Percentiles rank a stretch among this genome's conserved stretches.
Evolutionary conservation across 1,140 invertebrate genomes (phyloP).

Genomic region (Drosophila parvula): DNA sequence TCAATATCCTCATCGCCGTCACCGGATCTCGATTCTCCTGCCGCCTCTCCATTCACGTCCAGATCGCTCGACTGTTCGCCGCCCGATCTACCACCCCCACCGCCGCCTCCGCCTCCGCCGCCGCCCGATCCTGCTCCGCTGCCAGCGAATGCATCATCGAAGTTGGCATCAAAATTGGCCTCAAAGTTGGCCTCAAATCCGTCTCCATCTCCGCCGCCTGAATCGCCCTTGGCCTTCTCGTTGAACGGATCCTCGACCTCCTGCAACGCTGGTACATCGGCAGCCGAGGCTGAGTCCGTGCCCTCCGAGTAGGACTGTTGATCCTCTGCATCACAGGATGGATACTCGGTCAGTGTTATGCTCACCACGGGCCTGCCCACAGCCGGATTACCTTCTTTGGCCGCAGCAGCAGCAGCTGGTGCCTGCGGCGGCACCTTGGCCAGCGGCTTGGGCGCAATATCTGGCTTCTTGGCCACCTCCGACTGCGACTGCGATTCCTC

Average conservation of each 20-base stretch:
- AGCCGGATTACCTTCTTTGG: slow-evolving; percentile 62
- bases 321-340: slow-evolving; percentile 72
- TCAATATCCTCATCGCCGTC: slow-evolving; percentile 67
- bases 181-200: slow-evolving; percentile 73
- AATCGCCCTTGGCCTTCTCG: slow-evolving; percentile 65
- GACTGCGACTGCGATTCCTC: slow-evolving; percentile 22
- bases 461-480: slow-evolving; percentile 62
- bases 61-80: slow-evolving; percentile 67
- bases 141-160: slow-evolving; percentile 81
- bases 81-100: slow-evolving; percentile 74
- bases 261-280: slow-evolving; percentile 62
- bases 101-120: slow-evolving; percentile 75
- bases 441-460: slow-evolving; percentile 80
- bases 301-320: slow-evolving; percentile 66
- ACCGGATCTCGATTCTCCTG: slow-evolving; percentile 9
- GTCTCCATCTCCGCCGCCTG: slow-evolving; percentile 32
- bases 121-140: slow-evolving; percentile 42
- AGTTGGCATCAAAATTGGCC: slow-evolving; percentile 82
- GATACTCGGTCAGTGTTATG: slow-evolving; percentile 68
- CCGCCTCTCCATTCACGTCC: slow-evolving; percentile 64
- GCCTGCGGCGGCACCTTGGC: slow-evolving; percentile 56
- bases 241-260: slow-evolving; percentile 79
- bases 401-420: slow-evolving; percentile 17
- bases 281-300: slow-evolving; percentile 55
- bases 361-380: slow-evolving; percentile 50